Percentiles rank a stretch among this genome's conserved stretches.
Evolutionary conservation across 2,888 invertebrate species (phyloP).

Genomic region (Pollenia amentaria): DNA sequence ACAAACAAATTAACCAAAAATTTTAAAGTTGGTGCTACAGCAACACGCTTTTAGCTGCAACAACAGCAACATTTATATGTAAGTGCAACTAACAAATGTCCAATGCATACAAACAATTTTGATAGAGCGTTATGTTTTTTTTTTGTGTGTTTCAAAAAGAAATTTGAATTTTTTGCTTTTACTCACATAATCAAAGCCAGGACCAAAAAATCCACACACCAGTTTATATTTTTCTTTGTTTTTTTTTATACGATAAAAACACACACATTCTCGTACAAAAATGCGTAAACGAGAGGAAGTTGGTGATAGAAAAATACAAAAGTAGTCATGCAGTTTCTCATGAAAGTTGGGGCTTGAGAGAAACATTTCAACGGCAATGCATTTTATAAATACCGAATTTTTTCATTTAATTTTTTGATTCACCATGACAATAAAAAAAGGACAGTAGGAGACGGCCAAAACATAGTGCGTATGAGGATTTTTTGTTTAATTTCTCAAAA

Average conservation of each 20-base stretch:
- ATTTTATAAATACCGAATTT: neutral
- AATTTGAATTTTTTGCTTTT: slow-evolving; percentile 51
- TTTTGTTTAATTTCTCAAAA: slow-evolving; percentile 17
- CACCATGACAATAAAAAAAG: slow-evolving; percentile 37
- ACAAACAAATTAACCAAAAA: slow-evolving; percentile 68
- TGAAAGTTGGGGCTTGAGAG: slow-evolving; percentile 7
- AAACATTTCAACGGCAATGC: slow-evolving; percentile 41
- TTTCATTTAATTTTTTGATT: neutral
- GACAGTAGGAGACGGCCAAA: slow-evolving; percentile 32
- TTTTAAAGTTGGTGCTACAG: slow-evolving; percentile 48
- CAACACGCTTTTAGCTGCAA: slow-evolving; percentile 43
- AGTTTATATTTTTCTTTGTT: slow-evolving; percentile 48
- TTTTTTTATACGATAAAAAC: neutral
- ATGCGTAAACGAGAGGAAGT: slow-evolving; percentile 69
- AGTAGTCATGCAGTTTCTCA: slow-evolving; percentile 6
- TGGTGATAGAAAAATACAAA: slow-evolving; percentile 54
- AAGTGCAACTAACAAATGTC: slow-evolving; percentile 43
- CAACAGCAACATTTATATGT: slow-evolving; percentile 2
- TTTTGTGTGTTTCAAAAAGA: neutral
- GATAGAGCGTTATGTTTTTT: slow-evolving; percentile 19
- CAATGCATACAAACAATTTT: slow-evolving; percentile 32
- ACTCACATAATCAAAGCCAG: slow-evolving; percentile 42
- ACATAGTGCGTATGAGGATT: slow-evolving; percentile 64
- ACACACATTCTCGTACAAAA: slow-evolving; percentile 25
- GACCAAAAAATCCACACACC: slow-evolving; percentile 32